Base-by-base conservation (phyloP, 1,140 invertebrate species). In the Thaumetopoea pityocampa region DNA sequence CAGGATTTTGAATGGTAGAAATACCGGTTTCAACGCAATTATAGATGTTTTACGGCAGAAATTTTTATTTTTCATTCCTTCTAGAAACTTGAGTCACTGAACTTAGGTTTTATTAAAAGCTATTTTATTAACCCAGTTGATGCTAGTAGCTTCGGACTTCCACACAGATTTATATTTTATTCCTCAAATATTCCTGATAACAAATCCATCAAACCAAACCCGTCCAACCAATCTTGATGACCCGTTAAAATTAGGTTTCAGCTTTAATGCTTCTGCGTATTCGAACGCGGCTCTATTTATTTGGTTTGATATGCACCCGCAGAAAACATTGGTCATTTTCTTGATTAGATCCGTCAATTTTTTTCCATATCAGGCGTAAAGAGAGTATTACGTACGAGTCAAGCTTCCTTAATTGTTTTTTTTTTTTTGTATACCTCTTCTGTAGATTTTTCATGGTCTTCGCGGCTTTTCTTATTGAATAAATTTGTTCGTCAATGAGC, bases 101-200 rank as follows among this genome's bases (percentile, higher is more conserved):
- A n/a, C n/a, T n/a, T n/a, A n/a, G n/a, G n/a, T n/a, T n/a, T n/a
- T n/a, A n/a, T n/a, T n/a, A n/a, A n/a, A n/a, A n/a, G n/a, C n/a
- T n/a, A n/a, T n/a, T n/a, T n/a, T n/a, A n/a, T n/a, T n/a, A n/a
- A n/a, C n/a, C n/a, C n/a, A n/a, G n/a, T n/a, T n/a, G 9, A 84
- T 59, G 2, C 79, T 85, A 3, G 64, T 83, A 48, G 84, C 80
- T 58, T 84, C 80, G 4, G 45, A 36, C 22, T 48, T 48, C n/a
- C 24, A 30, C 2, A 48, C 24, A 16, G 45, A 48, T 16, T 26
- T 38, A 24, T 24, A n/a, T n/a, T n/a, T n/a, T n/a, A n/a, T n/a
- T n/a, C n/a, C n/a, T n/a, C n/a, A n/a, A n/a, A n/a, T 24, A n/a
- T n/a, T n/a, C 23, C 23, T 4, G 23, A 9, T n/a, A 24, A 24